Percentiles rank a stretch among this genome's conserved stretches.
Conservation (phyloP, 2,113 vertebrate genomes). For the Triplophysa tibetana region DNA sequence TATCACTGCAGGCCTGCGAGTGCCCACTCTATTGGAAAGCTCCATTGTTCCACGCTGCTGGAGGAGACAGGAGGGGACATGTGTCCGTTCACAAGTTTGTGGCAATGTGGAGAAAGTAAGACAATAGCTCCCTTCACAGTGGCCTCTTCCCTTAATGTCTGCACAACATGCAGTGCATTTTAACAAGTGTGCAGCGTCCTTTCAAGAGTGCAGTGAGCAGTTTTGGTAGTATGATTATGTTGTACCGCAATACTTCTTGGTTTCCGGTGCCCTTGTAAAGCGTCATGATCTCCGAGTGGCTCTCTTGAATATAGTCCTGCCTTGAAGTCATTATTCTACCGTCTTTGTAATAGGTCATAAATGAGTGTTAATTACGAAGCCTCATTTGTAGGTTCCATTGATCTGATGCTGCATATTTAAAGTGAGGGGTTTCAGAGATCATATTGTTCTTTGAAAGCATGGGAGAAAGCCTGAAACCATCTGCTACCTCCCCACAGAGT, state of each 20-base stretch:
- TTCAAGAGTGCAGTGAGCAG: neutral
- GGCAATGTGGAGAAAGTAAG: constrained; percentile 98
- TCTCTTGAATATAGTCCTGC: neutral
- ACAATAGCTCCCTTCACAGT: constrained; percentile 63
- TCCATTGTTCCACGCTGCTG: constrained; percentile 87
- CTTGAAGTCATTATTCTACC: constrained; percentile 42
- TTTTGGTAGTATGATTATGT: neutral
- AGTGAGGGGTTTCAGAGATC: constrained; percentile 45
- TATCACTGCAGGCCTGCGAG: constrained; percentile 83
- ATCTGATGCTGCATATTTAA: constrained; percentile 42
- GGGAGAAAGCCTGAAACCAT: constrained; percentile 63
- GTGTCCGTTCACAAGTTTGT: constrained; percentile 96
- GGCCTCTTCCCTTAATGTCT: constrained; percentile 1
- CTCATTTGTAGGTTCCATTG: constrained; percentile 66
- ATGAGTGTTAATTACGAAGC: constrained; percentile 59
- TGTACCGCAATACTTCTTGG: neutral
- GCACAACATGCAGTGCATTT: neutral
- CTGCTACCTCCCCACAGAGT: constrained; percentile 76
- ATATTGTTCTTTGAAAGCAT: constrained; percentile 42
- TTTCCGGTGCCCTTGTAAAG: constrained; percentile 33
- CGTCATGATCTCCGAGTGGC: constrained; percentile 53
- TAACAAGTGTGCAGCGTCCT: neutral
- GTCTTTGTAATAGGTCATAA: constrained; percentile 38
- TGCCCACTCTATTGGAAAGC: constrained; percentile 95
- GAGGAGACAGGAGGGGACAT: constrained; percentile 88